Evolutionary conservation across 2,113 vertebrate species (phyloP).

Genomic region (Peromyscus polionotus): DNA sequence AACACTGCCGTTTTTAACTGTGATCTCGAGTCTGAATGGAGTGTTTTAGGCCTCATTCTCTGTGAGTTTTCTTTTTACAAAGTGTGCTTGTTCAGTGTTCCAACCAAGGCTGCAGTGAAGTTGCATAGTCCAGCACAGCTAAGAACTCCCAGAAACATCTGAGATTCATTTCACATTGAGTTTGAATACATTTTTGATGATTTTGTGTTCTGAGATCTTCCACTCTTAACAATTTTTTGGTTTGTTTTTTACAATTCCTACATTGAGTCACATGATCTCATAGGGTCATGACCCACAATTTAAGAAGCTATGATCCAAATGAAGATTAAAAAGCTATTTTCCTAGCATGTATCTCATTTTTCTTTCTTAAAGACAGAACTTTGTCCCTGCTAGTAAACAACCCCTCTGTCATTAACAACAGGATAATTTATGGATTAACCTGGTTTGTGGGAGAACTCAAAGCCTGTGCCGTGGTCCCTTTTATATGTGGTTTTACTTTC

Average conservation of each 20-base stretch:
- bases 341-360: not conserved
- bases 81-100: not conserved
- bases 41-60: not conserved
- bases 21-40: not conserved
- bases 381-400: not conserved
- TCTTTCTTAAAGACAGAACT: not conserved
- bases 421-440: not conserved
- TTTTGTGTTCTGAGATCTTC: not conserved
- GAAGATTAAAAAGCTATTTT: not conserved
- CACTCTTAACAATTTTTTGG: not conserved
- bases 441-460: not conserved
- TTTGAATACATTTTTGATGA: not conserved
- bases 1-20: not conserved
- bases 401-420: not conserved
- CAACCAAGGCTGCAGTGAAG: not conserved
- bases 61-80: not conserved
- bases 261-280: not conserved
- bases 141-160: not conserved
- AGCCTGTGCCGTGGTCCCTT: not conserved
- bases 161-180: not conserved
- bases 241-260: not conserved
- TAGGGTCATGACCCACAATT: not conserved
- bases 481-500: not conserved
- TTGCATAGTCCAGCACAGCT: fast-evolving
- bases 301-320: not conserved